Percentiles rank a stretch among this genome's conserved stretches.
Conservation (phyloP, 2,888 invertebrate genomes). For the Lottia scabra region DNA sequence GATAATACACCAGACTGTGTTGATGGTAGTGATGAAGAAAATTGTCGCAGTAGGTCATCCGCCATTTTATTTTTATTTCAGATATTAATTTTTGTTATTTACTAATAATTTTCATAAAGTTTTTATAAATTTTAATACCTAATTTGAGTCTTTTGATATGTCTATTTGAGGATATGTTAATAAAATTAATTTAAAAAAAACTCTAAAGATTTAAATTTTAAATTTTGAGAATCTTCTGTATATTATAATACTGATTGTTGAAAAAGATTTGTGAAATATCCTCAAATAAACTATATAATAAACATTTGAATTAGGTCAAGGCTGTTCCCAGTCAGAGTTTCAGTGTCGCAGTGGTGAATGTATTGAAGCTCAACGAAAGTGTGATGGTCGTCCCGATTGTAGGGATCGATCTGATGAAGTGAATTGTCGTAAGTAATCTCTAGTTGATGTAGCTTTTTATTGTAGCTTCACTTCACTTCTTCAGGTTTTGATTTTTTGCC, state of each 20-base stretch:
- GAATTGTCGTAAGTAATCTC: constrained; percentile 67
- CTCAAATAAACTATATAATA: no score
- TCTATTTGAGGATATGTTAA: no score
- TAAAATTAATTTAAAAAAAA: no score
- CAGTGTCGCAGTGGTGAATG: constrained; percentile 48
- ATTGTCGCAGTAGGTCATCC: constrained; percentile 45
- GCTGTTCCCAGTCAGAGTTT: constrained; percentile 47
- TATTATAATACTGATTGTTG: no score
- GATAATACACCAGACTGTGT: constrained; percentile 45
- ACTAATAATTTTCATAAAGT: no score
- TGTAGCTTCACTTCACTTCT: no score
- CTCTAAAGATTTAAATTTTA: no score
- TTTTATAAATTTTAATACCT: no score
- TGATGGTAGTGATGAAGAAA: constrained; percentile 51
- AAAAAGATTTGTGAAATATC: no score
- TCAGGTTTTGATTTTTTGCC: background rate
- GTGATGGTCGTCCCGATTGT: constrained; percentile 67
- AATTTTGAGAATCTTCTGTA: no score
- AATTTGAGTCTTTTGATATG: no score
- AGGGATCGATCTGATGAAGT: constrained; percentile 89
- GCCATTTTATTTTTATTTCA: background rate
- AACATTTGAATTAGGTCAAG: constrained; percentile 4
- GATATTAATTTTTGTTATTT: background rate
- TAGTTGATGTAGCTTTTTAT: background rate
- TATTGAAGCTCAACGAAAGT: constrained; percentile 38